Percentiles rank a stretch among this genome's conserved stretches.
These are phyloP conservation scores for Coracias cyanogaster DNA, from an alignment of 2,797 vertebrate genomes.

Conservation along the genomic window DNA sequence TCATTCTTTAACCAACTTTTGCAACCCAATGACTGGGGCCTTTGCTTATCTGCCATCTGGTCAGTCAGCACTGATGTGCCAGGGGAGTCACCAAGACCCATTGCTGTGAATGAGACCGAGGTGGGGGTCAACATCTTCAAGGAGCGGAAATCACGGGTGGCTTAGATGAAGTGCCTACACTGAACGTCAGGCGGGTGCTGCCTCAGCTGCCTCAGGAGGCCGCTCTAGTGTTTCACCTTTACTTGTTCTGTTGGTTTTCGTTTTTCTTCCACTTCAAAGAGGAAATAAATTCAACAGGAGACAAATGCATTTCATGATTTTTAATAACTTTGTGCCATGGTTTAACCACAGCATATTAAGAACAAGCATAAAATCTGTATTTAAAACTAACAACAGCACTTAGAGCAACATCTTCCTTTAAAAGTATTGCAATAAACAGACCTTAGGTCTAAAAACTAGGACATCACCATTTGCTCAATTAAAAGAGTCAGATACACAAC, in stretches of 20 bases:
- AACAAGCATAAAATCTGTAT: slow-evolving; percentile 94
- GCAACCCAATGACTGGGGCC: neutral
- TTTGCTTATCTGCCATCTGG: neutral
- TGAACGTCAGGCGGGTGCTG: neutral
- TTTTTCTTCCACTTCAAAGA: neutral
- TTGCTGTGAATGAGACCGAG: neutral
- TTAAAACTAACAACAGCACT: slow-evolving; percentile 97
- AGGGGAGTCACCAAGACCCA: neutral
- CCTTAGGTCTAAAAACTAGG: slow-evolving; percentile 92
- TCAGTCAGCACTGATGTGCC: neutral
- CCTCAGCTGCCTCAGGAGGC: neutral
- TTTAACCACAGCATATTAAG: slow-evolving; percentile 91
- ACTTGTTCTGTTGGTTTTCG: neutral
- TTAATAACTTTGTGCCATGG: slow-evolving; percentile 92
- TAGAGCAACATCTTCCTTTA: slow-evolving; percentile 92
- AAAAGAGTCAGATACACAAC: slow-evolving; percentile 84
- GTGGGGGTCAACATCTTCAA: neutral
- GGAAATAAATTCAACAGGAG: slow-evolving; percentile 49
- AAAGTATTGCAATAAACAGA: slow-evolving; percentile 95
- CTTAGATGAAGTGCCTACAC: neutral
- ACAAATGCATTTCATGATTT: slow-evolving; percentile 86
- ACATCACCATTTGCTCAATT: slow-evolving; percentile 92
- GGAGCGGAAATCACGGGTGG: rapidly evolving
- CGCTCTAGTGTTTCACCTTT: neutral
- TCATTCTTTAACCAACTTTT: neutral